phyloP scores from a whole-genome alignment of 2,113 vertebrate genomes.

The Aptenodytes forsteri region DNA sequence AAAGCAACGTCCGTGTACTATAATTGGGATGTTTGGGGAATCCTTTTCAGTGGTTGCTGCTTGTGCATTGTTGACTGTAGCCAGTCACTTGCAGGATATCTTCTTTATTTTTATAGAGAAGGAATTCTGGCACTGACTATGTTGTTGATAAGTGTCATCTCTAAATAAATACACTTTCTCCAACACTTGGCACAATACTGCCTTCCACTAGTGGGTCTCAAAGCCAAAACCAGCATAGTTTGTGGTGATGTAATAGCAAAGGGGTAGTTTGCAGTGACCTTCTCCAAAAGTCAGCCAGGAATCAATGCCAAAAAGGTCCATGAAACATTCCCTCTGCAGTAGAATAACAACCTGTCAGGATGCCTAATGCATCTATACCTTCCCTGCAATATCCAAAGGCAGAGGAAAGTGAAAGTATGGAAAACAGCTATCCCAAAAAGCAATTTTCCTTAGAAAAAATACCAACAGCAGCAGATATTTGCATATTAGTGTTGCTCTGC shows the following conservation, averaged over 20 bases:
- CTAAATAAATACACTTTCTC: neutral
- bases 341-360: neutral
- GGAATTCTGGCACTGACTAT: neutral
- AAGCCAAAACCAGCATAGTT: neutral
- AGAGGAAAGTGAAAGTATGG: neutral
- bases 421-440: neutral
- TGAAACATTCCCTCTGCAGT: neutral
- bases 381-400: neutral
- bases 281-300: neutral
- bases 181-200: neutral
- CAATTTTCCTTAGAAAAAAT: neutral
- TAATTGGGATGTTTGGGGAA: neutral
- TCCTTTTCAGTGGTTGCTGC: neutral
- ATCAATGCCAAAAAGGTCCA: neutral
- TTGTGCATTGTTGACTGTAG: neutral
- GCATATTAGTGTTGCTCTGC: neutral
- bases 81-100: neutral
- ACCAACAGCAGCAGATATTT: neutral
- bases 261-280: constrained; percentile 2
- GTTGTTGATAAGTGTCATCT: neutral
- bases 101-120: neutral
- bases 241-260: neutral
- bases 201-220: neutral
- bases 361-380: neutral
- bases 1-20: neutral